Conservation (phyloP, 2,888 invertebrate genomes). For the Drosophila anomelani region DNA sequence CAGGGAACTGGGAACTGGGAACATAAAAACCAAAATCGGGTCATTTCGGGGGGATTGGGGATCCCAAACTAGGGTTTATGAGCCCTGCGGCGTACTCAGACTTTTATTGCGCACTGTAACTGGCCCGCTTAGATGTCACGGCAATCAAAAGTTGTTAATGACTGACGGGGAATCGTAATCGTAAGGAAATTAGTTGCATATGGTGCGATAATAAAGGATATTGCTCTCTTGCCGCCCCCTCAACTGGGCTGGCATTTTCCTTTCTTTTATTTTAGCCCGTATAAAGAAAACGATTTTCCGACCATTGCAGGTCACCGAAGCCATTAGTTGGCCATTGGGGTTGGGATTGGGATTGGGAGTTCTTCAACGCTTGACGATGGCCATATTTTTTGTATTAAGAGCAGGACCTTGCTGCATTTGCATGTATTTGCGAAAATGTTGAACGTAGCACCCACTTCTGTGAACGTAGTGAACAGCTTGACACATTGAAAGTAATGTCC, state of each 20-base stretch:
- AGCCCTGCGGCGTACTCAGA: constrained; percentile 35
- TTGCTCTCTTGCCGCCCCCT: constrained; percentile 18
- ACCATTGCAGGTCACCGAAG: constrained; percentile 39
- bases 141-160: constrained; percentile 49
- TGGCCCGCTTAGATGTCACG: constrained; percentile 48
- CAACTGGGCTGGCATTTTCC: background rate
- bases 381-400: constrained; percentile 75
- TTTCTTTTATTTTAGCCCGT: background rate
- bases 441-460: constrained; percentile 40
- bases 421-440: constrained; percentile 69
- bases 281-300: constrained; percentile 9
- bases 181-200: constrained; percentile 47
- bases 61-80: constrained; percentile 45
- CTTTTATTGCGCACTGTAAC: constrained; percentile 42
- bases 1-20: constrained; percentile 17
- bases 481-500: constrained; percentile 25
- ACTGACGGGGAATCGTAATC: constrained; percentile 37
- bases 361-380: constrained; percentile 65
- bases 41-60: constrained; percentile 53
- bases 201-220: constrained; percentile 40
- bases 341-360: constrained; percentile 46
- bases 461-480: background rate
- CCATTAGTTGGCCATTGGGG: constrained; percentile 56
- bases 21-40: constrained; percentile 75
- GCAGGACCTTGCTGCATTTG: constrained; percentile 61